These are phyloP conservation scores for Rotaria socialis DNA, from an alignment of 2,888 invertebrate genomes.

Conservation along the genomic window DNA sequence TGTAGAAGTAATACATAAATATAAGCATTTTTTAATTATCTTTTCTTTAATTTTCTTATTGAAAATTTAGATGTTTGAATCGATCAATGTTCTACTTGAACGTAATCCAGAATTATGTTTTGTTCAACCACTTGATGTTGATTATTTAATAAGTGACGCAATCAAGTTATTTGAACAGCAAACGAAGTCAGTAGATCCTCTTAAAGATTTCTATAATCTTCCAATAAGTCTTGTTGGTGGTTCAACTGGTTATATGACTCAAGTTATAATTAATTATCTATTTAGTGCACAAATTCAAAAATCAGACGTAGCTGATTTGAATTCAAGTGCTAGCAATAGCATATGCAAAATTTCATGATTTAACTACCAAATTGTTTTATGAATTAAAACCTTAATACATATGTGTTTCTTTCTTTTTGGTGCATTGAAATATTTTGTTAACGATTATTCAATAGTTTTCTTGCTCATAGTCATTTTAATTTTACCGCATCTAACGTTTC, in stretches of 20 bases:
- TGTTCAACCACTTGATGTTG: constrained; percentile 35
- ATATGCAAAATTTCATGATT: constrained; percentile 28
- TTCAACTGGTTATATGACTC: constrained; percentile 41
- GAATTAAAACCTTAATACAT: too few species aligned
- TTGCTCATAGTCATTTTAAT: too few species aligned
- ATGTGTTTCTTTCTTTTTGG: too few species aligned
- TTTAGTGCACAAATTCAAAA: not conserved
- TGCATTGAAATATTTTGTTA: too few species aligned
- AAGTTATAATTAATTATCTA: constrained; percentile 40
- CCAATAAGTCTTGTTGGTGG: constrained; percentile 36
- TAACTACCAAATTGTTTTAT: too few species aligned
- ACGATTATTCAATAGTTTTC: too few species aligned
- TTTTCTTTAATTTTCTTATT: not conserved
- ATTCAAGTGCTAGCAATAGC: not conserved
- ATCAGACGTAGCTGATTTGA: not conserved
- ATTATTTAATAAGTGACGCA: constrained; percentile 41
- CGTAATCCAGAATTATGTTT: constrained; percentile 43
- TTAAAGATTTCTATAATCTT: constrained; percentile 41
- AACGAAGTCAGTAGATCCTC: not conserved
- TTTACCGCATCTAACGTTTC: too few species aligned
- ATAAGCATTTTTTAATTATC: not conserved
- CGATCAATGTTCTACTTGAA: constrained; percentile 36
- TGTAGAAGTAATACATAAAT: constrained; percentile 63
- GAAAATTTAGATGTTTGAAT: not conserved
- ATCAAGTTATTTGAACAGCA: constrained; percentile 39